Percentiles rank a stretch among this genome's conserved stretches.
phyloP scores from a whole-genome alignment of 2,797 vertebrate genomes.

The Diceros bicornis region DNA sequence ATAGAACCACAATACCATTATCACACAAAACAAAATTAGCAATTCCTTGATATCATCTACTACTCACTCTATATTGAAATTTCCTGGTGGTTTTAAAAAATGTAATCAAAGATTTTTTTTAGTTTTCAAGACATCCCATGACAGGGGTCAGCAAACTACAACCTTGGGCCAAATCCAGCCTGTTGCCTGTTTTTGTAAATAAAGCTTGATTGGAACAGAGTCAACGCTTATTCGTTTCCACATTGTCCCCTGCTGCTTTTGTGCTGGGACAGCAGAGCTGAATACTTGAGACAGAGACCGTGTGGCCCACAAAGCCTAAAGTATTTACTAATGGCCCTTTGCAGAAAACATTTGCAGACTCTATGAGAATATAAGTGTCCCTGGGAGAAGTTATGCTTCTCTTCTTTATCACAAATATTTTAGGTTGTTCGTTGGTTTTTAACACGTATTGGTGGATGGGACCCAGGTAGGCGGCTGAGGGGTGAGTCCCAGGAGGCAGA shows the following conservation, averaged over 20 bases:
- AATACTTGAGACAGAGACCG: neutral
- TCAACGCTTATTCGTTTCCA: neutral
- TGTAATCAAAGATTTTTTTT: neutral
- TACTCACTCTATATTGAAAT: neutral
- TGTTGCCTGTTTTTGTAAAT: slow-evolving; percentile 7
- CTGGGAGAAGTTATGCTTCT: neutral
- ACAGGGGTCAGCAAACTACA: neutral
- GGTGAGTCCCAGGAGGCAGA: neutral
- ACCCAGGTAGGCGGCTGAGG: neutral
- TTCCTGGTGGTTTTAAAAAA: slow-evolving; percentile 50
- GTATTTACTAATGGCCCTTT: neutral
- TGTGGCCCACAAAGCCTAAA: neutral
- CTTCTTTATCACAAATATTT: neutral
- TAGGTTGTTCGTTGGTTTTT: neutral
- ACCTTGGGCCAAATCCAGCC: neutral
- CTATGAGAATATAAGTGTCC: neutral
- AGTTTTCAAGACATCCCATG: neutral
- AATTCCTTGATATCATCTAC: neutral
- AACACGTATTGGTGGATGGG: neutral
- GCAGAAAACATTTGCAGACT: neutral
- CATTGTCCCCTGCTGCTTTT: neutral
- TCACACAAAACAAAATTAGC: slow-evolving; percentile 17
- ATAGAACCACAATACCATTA: neutral
- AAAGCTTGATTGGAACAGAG: slow-evolving; percentile 50
- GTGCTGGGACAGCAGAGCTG: neutral